A percentile compares a stretch with the other conserved stretches of the same genome.
Conservation (phyloP, 2,797 vertebrate genomes). For the Tapera naevia region DNA sequence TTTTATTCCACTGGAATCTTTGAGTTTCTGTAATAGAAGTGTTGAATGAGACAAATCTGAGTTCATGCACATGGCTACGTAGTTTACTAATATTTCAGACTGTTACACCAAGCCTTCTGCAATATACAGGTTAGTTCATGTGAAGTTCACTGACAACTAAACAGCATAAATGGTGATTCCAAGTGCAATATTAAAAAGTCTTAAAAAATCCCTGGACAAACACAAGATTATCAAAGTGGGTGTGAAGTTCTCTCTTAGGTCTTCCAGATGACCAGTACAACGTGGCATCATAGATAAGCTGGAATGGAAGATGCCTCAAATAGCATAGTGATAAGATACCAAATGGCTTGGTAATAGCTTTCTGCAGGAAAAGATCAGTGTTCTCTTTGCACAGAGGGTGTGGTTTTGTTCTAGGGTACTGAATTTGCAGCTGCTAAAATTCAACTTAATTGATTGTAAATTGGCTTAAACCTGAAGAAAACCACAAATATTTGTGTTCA, state of each 20-base stretch:
- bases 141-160: background rate
- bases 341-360: background rate
- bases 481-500: background rate
- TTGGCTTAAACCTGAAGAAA: background rate
- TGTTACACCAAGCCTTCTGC: background rate
- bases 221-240: background rate
- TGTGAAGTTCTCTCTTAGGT: background rate
- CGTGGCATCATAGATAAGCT: background rate
- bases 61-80: no score
- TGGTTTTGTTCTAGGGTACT: background rate
- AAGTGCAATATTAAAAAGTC: background rate
- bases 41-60: background rate
- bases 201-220: background rate
- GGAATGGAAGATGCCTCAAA: background rate
- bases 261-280: background rate
- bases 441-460: background rate
- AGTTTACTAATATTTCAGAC: background rate
- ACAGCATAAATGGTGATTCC: background rate
- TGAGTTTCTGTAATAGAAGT: background rate
- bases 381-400: background rate
- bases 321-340: background rate
- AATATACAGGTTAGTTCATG: background rate
- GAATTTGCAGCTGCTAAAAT: background rate
- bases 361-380: background rate
- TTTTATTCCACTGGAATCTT: background rate